Conservation (phyloP, 2,113 vertebrate genomes). For the Mohoua ochrocephala region DNA sequence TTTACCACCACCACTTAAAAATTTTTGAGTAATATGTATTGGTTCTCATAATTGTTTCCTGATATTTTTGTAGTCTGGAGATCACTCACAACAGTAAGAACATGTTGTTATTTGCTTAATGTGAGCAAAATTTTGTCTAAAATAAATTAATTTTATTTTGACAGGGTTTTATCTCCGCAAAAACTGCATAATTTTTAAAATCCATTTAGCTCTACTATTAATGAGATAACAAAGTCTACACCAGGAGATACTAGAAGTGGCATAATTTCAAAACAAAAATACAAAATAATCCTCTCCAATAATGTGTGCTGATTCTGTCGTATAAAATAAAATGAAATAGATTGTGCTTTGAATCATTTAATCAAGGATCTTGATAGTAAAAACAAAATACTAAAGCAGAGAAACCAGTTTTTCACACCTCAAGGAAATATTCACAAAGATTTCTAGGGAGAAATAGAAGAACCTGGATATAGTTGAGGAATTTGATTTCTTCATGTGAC, state of each 20-base stretch:
- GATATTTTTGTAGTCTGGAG: neutral
- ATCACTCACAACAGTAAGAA: neutral
- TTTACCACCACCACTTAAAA: neutral
- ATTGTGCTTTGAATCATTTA: neutral
- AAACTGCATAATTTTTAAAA: neutral
- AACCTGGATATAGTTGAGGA: neutral
- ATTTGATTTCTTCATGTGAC: neutral
- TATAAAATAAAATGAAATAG: neutral
- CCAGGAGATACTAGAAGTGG: neutral
- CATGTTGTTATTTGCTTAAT: neutral
- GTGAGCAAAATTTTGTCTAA: neutral
- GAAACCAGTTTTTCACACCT: neutral
- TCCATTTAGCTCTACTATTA: neutral
- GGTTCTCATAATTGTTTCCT: neutral
- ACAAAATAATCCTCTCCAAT: neutral
- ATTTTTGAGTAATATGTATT: neutral
- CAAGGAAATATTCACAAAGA: neutral
- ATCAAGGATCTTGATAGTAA: accelerated
- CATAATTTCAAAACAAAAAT: neutral
- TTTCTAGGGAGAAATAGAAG: neutral
- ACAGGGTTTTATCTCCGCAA: neutral
- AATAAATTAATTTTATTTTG: neutral
- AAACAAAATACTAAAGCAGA: neutral
- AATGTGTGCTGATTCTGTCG: neutral
- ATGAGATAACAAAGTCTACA: neutral